These are phyloP conservation scores for Hylomyscus alleni DNA, from an alignment of 2,797 vertebrate genomes.

Conservation along the genomic window DNA sequence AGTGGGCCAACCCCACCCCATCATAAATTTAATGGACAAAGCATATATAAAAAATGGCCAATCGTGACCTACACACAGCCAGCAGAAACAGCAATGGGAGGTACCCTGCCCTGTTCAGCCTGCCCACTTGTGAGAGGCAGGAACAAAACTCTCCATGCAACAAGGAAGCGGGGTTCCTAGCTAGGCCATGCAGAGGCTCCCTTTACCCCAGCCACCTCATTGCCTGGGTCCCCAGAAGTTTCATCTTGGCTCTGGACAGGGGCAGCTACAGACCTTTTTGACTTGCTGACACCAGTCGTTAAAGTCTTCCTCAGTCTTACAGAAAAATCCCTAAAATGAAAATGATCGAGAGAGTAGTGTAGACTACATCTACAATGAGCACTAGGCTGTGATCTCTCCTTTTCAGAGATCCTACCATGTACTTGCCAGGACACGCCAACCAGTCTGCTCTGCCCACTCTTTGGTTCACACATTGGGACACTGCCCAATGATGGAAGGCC, in stretches of 20 bases:
- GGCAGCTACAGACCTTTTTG: slow-evolving; percentile 92
- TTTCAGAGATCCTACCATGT: not conserved
- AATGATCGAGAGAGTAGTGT: fast-evolving
- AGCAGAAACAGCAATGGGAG: not conserved
- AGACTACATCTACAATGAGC: not conserved
- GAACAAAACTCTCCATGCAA: not conserved
- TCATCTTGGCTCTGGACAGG: not conserved
- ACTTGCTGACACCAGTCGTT: slow-evolving; percentile 97
- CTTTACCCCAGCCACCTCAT: not conserved
- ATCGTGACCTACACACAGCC: not conserved
- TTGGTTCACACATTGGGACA: not conserved
- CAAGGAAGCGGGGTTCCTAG: not conserved
- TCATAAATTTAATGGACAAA: not conserved
- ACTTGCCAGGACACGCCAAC: not conserved
- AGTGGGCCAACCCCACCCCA: not conserved
- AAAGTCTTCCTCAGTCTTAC: slow-evolving; percentile 97
- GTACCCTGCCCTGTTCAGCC: not conserved
- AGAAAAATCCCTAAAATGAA: slow-evolving; percentile 96
- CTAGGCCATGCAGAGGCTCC: not conserved
- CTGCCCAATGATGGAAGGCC: not conserved
- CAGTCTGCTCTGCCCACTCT: not conserved
- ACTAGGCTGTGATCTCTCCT: not conserved
- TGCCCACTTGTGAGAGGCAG: not conserved
- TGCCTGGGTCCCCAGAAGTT: not conserved
- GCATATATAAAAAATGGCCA: not conserved